phyloP scores from a whole-genome alignment of 2,113 vertebrate genomes.

The Hipposideros armiger region DNA sequence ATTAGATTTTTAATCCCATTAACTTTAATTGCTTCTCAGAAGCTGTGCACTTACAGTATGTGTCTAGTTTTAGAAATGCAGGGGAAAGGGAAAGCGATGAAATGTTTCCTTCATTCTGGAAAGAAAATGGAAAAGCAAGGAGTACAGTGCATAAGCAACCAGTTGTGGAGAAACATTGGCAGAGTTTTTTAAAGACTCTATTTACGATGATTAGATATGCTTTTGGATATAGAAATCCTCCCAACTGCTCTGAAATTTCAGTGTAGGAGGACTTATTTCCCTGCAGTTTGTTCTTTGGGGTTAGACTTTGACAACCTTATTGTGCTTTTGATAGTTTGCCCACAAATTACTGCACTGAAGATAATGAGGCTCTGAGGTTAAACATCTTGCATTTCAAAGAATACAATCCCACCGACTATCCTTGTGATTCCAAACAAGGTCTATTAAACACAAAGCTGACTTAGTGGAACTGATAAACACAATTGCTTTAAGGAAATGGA shows the following conservation, averaged over 20 bases:
- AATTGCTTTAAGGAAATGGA: slow-evolving; percentile 62
- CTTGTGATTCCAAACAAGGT: slow-evolving; percentile 55
- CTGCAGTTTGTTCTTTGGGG: background rate
- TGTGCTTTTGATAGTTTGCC: slow-evolving; percentile 48
- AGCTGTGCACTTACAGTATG: slow-evolving; percentile 71
- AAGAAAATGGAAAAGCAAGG: slow-evolving; percentile 19
- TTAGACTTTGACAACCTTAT: slow-evolving; percentile 25
- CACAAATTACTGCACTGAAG: slow-evolving; percentile 42
- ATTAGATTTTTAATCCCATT: slow-evolving; percentile 81
- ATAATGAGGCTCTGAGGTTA: slow-evolving; percentile 13
- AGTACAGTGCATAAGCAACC: background rate
- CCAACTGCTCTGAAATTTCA: slow-evolving; percentile 46
- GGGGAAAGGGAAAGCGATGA: slow-evolving; percentile 33
- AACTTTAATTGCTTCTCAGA: slow-evolving; percentile 80
- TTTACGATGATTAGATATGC: background rate
- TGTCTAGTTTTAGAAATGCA: slow-evolving; percentile 67
- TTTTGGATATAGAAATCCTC: background rate
- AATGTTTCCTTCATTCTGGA: slow-evolving; percentile 54
- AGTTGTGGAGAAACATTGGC: background rate
- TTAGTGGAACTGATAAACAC: slow-evolving; percentile 73
- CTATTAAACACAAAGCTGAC: slow-evolving; percentile 69
- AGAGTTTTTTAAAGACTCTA: background rate
- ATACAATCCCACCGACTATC: background rate
- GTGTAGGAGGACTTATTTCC: background rate
- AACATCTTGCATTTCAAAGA: slow-evolving; percentile 62